A percentile compares a stretch with the other conserved stretches of the same genome.
phyloP scores from a whole-genome alignment of 2,797 vertebrate species.

The Oophaga sylvatica region DNA sequence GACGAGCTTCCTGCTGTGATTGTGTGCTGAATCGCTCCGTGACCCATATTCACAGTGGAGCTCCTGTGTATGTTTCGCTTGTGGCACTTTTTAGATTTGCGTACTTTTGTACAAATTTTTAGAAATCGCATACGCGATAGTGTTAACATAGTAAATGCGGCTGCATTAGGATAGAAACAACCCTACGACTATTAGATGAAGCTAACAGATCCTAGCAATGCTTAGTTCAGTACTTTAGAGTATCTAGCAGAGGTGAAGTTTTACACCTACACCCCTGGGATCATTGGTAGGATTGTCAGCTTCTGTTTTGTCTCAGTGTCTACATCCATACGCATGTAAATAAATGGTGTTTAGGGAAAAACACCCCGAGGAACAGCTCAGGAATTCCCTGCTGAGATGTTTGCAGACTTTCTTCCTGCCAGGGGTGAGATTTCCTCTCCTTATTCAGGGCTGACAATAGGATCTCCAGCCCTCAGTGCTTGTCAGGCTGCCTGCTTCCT shows the following conservation, averaged over 20 bases:
- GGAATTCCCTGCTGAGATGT: conserved; percentile 44
- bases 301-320: conserved; percentile 26
- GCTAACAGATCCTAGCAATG: too few species aligned
- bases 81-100: too few species aligned
- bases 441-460: conserved; percentile 37
- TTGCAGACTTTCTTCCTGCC: conserved; percentile 41
- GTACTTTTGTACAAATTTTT: too few species aligned
- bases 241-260: not conserved
- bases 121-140: too few species aligned
- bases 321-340: conserved; percentile 18
- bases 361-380: conserved; percentile 21
- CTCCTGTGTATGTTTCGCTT: too few species aligned
- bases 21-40: too few species aligned
- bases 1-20: too few species aligned
- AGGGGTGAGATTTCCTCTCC: conserved; percentile 32
- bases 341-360: conserved; percentile 34
- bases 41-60: too few species aligned
- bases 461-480: conserved; percentile 15
- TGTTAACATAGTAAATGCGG: too few species aligned
- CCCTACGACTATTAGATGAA: too few species aligned
- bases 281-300: conserved; percentile 8
- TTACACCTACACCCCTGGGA: conserved; percentile 3
- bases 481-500: conserved; percentile 26
- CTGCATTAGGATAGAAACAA: too few species aligned
- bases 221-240: too few species aligned